Evolutionary conservation across 2,888 invertebrate genomes (phyloP).

Genomic region (Tipula confusa): DNA sequence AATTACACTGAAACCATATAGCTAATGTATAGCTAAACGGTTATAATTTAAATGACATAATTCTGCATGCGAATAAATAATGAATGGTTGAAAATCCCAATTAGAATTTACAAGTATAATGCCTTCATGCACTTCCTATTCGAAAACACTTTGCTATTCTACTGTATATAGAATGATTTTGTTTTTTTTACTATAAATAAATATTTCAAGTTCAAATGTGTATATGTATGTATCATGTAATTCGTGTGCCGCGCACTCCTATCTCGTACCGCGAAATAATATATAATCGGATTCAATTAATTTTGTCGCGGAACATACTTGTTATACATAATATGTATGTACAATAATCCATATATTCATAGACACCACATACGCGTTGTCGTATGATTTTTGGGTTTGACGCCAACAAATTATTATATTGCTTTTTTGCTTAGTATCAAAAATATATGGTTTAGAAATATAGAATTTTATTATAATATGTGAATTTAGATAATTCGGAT

Average conservation of each 20-base stretch:
- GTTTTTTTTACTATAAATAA: neutral
- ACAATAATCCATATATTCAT: neutral
- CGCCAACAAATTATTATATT: neutral
- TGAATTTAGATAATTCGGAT: neutral
- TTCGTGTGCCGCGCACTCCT: neutral
- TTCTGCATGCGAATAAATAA: neutral
- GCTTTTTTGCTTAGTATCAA: neutral
- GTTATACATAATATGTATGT: neutral
- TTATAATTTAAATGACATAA: neutral
- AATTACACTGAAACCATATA: neutral
- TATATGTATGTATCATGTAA: neutral
- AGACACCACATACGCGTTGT: neutral
- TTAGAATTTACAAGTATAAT: neutral
- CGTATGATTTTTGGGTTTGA: conserved; percentile 20
- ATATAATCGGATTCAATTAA: neutral
- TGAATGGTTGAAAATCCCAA: neutral
- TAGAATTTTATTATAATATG: conserved; percentile 25
- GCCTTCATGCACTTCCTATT: neutral
- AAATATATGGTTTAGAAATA: neutral
- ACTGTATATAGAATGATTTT: neutral
- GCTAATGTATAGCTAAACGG: neutral
- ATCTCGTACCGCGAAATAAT: neutral
- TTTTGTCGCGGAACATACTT: neutral
- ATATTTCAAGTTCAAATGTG: neutral
- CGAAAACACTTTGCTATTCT: neutral